Evolutionary conservation across 2,888 invertebrate species (phyloP).

Genomic region (Cheilosia vulpina): DNA sequence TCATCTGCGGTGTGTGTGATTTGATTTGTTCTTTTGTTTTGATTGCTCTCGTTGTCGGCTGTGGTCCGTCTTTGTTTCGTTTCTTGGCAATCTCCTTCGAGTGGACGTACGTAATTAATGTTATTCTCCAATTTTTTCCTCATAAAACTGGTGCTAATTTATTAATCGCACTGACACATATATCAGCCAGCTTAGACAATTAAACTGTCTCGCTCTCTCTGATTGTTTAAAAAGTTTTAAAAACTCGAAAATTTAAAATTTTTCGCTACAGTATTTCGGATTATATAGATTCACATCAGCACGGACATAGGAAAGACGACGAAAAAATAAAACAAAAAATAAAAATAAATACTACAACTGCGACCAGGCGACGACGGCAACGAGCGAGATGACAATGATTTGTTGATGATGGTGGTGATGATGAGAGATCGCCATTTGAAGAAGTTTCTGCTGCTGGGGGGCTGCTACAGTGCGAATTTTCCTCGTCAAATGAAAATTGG

Average conservation of each 20-base stretch:
- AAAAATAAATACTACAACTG: conserved; percentile 43
- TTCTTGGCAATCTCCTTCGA: conserved; percentile 45
- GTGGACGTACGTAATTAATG: conserved; percentile 19
- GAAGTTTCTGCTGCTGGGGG: conserved; percentile 27
- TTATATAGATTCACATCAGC: conserved; percentile 42
- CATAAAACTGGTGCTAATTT: conserved; percentile 6
- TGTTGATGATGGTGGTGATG: conserved; percentile 63
- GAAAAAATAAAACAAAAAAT: conserved; percentile 9
- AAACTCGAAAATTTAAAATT: conserved; percentile 10
- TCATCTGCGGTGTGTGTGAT: conserved; percentile 7
- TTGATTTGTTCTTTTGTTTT: conserved; percentile 42
- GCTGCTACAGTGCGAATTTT: conserved; percentile 49
- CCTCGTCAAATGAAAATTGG: conserved; percentile 60
- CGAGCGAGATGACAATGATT: conserved; percentile 67
- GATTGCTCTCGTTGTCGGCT: conserved; percentile 34
- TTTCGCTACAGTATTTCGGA: conserved; percentile 8
- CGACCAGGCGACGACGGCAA: conserved; percentile 31
- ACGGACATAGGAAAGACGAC: conserved; percentile 15
- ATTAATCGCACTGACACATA: conserved; percentile 25
- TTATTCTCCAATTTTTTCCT: conserved; percentile 27
- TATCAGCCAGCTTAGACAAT: background rate
- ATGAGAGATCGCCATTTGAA: conserved; percentile 52
- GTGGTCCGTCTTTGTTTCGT: conserved; percentile 37
- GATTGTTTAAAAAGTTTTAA: background rate
- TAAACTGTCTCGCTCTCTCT: no score